Evolutionary conservation across 1,140 invertebrate species (phyloP), one percentile per base, ranked within the genome.

Genomic region (Papilio xuthus): DNA sequence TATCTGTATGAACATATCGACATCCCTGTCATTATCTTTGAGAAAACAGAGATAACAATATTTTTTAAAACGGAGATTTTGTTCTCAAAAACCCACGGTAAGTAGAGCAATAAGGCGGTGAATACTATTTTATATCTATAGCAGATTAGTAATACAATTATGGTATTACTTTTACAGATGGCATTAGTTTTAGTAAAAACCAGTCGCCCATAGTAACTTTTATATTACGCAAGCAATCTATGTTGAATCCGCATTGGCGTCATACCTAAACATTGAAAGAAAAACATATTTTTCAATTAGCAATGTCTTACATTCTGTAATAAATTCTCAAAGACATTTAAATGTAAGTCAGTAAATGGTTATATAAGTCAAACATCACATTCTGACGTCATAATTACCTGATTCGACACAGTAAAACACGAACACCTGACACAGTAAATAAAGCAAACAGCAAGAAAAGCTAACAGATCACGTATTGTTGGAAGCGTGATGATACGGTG

Each of bases 401-500:
- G 18, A 50, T 63, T 28, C 56, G 20, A 60, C 20, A 28, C 26
- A 26, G 23, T 32, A 32, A 50, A 50, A 63, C 26, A 28, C 13
- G 23, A 63, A 63, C 60, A 63, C 12, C 23, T 63, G 60, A 32
- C 60, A 32, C 23, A 63, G 60, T 63, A 63, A 79, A 82, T 56
- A 56, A 63, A 28, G 60, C 13, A 63, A 63, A 63, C 60, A 63
- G 20, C 12, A 63, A 47, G 71, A 73, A 23, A 50, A 47, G 71
- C 42, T 8, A 47, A 26, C 71, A 47, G 13, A n/a, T 47, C 42
- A 73, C 42, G 71, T 26, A 73, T 26, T 28, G 42, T 73, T 2
- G 26, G 44, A 73, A 23, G 44, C 42, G 44, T 80, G 77, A 82
- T 81, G 74, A 80, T 76, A 81, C 69, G 47, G 73, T 42, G 28